Evolutionary conservation across 2,797 vertebrate species (phyloP).

Genomic region (Diplodus puntazzo): DNA sequence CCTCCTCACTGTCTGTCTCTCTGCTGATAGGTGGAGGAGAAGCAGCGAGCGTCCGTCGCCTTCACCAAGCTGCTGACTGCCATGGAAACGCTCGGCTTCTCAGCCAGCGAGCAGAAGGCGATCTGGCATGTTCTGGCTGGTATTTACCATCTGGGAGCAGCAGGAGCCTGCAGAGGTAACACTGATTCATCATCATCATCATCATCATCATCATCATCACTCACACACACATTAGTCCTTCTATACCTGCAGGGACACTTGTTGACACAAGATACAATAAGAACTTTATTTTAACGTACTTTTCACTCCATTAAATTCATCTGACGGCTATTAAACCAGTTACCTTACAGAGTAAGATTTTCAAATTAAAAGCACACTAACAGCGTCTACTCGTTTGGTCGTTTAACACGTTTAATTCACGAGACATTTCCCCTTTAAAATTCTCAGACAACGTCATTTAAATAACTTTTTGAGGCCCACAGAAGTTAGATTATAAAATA

Average conservation of each 20-base stretch:
- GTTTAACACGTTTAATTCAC: no score
- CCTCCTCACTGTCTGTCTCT: background rate
- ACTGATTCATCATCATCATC: constrained; percentile 23
- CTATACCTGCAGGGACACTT: no score
- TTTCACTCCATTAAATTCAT: no score
- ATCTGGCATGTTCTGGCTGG: constrained; percentile 92
- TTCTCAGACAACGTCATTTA: no score
- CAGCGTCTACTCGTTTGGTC: no score
- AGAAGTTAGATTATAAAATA: no score
- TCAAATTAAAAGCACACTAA: no score
- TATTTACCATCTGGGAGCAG: constrained; percentile 94
- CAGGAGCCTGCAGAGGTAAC: constrained; percentile 93
- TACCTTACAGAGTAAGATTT: no score
- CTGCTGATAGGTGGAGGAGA: constrained; percentile 90
- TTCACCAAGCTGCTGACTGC: constrained; percentile 90
- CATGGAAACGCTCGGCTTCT: constrained; percentile 91
- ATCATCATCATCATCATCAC: constrained; percentile 10
- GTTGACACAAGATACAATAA: background rate
- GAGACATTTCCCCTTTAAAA: no score
- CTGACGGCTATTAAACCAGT: no score
- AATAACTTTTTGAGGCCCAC: no score
- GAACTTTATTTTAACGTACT: background rate
- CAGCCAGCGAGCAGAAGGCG: constrained; percentile 86
- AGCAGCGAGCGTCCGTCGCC: constrained; percentile 87
- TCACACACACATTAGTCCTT: background rate